Evolutionary conservation across 2,797 vertebrate species (phyloP), one percentile per base, ranked within the genome.

Genomic region (Pampus argenteus): DNA sequence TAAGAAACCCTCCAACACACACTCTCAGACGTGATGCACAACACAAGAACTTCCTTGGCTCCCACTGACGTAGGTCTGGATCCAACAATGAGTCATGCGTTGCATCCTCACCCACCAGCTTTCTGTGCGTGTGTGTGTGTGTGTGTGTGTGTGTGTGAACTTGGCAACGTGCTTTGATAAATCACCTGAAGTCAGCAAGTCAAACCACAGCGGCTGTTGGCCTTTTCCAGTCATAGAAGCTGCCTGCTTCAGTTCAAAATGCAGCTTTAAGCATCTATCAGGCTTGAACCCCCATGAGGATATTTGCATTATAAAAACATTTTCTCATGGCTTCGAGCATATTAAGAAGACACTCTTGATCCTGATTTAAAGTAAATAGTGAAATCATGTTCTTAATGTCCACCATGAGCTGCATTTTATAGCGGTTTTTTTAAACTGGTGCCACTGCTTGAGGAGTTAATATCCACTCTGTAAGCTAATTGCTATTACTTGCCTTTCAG

Each of bases 51-150:
- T 80, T 87, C 84, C 78, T 74, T 66, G 62, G 79, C 76, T 14
- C 69, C 88, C 50, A 40, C 75, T 55, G 83, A 31, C 81, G 48
- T 26, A 51, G 76, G 81, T 81, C 73, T 79, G 79, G 42, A 28
- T 81, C 88, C 84, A 85, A 78, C 68, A 54, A 80, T 89, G 88
- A 92, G n/a, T 91, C 90, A 86, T 47, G 11, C 42, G 29, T 9
- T 25, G 54, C 73, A 51, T 84, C 71, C 59, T 78, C 49, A 79
- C 28, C 72, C 42, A 61, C 76, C 47, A 26, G 74, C 36, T 68
- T 44, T 38, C 0, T 58, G 64, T 68, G 29, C 28, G 6, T 31
- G 2, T 31, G 29, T 31, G 5, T 31, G n/a, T n/a, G n/a, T n/a
- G 29, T 31, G 29, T 31, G 28, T 29, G 28, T 29, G 7, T 34